These are phyloP conservation scores for Manis crassicaudata DNA, from an alignment of 2,797 vertebrate genomes.

Conservation along the genomic window DNA sequence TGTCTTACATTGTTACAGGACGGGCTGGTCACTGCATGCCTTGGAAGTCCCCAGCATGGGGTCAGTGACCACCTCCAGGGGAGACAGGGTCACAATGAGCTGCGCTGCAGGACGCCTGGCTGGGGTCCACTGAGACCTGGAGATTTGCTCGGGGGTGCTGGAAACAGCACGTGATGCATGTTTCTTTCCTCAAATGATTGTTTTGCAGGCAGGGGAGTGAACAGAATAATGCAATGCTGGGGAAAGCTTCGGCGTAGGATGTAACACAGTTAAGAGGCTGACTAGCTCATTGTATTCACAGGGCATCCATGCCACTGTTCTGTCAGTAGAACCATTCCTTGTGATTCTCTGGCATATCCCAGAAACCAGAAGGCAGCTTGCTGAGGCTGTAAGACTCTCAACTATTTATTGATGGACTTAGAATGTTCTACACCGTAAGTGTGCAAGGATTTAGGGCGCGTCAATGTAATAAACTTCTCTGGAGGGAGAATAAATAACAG, in stretches of 20 bases:
- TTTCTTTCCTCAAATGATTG: not conserved
- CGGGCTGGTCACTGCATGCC: fast-evolving
- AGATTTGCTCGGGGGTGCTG: not conserved
- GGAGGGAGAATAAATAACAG: not conserved
- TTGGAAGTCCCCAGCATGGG: no score
- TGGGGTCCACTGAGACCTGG: no score
- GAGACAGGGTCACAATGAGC: not conserved
- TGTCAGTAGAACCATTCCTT: no score
- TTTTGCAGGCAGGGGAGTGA: not conserved
- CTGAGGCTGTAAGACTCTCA: not conserved
- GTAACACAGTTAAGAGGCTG: not conserved
- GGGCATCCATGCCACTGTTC: fast-evolving
- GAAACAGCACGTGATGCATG: fast-evolving
- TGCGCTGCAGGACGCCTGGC: not conserved
- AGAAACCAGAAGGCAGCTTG: fast-evolving
- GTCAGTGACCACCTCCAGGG: no score
- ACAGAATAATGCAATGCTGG: not conserved
- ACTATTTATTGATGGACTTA: fast-evolving
- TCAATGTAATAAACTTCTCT: not conserved
- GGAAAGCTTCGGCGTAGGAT: not conserved
- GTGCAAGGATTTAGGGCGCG: not conserved
- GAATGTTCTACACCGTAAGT: no score
- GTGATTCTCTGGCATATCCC: not conserved
- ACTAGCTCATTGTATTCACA: not conserved
- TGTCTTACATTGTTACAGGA: not conserved